Percentiles rank a stretch among this genome's conserved stretches.
phyloP scores from a whole-genome alignment of 2,113 vertebrate genomes.

The Myanophis thanlyinensis region DNA sequence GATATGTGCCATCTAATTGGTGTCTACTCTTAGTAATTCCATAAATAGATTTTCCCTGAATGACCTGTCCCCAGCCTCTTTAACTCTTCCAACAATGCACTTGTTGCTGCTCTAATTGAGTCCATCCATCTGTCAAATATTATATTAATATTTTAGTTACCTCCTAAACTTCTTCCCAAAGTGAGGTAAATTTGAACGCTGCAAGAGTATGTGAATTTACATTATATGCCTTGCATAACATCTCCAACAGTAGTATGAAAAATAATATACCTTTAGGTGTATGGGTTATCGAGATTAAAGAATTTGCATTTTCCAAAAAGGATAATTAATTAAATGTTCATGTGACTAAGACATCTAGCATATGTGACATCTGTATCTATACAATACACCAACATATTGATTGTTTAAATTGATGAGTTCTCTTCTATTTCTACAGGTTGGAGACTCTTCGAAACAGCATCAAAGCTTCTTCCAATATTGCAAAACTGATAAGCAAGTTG shows the following conservation, averaged over 20 bases:
- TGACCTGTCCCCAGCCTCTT: not conserved
- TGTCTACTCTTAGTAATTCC: not conserved
- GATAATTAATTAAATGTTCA: not conserved
- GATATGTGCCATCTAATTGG: not conserved
- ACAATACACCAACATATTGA: not conserved
- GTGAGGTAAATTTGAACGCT: not conserved
- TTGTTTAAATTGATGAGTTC: conserved; percentile 22
- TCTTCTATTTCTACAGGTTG: conserved; percentile 61
- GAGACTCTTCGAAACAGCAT: conserved; percentile 71
- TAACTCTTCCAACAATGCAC: not conserved
- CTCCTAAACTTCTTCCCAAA: not conserved
- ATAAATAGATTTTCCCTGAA: not conserved
- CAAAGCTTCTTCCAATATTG: conserved; percentile 65
- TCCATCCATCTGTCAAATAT: not conserved
- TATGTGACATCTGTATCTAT: no score
- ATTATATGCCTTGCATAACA: no score
- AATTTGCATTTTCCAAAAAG: not conserved
- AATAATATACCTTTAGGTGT: not conserved
- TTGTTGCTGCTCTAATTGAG: not conserved
- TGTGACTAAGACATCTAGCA: not conserved
- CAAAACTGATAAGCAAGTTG: conserved; percentile 68
- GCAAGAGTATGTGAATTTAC: not conserved
- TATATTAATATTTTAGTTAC: not conserved
- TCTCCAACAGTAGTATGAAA: not conserved
- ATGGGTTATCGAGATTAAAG: not conserved